Conservation (phyloP, 2,113 vertebrate species). For the Corythaeola cristata region DNA sequence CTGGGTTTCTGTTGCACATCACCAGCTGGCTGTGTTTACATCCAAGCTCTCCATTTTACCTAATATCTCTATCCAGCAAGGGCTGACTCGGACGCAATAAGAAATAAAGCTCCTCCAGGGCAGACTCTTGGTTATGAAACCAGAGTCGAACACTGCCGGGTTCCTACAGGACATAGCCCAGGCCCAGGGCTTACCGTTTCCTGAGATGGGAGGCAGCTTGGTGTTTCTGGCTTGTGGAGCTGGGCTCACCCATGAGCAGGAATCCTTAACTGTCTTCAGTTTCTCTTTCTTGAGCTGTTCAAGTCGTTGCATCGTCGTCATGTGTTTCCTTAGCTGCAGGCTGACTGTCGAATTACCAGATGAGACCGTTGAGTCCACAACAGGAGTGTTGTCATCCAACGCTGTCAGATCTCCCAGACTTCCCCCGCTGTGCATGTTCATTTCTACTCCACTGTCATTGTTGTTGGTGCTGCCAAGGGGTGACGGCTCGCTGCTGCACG, state of each 20-base stretch:
- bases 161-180: background rate
- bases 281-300: slow-evolving; percentile 98
- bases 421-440: slow-evolving; percentile 92
- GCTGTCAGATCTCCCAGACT: slow-evolving; percentile 93
- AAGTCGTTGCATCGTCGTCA: slow-evolving; percentile 85
- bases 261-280: slow-evolving; percentile 91
- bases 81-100: background rate
- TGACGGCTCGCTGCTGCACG: slow-evolving; percentile 97
- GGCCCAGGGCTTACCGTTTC: slow-evolving; percentile 80
- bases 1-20: background rate
- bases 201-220: slow-evolving; percentile 94
- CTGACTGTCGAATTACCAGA: slow-evolving; percentile 83
- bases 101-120: background rate
- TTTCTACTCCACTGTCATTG: slow-evolving; percentile 98
- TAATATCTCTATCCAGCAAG: background rate
- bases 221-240: slow-evolving; percentile 84
- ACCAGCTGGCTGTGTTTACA: background rate
- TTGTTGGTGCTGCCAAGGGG: slow-evolving; percentile 95
- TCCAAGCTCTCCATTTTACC: background rate
- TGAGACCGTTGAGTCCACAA: slow-evolving; percentile 87
- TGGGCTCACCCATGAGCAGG: slow-evolving; percentile 89
- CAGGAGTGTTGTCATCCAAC: slow-evolving; percentile 84
- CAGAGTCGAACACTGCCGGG: background rate
- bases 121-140: background rate
- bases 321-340: slow-evolving; percentile 90